phyloP scores from a whole-genome alignment of 2,113 vertebrate species.

The Nibea coibor region DNA sequence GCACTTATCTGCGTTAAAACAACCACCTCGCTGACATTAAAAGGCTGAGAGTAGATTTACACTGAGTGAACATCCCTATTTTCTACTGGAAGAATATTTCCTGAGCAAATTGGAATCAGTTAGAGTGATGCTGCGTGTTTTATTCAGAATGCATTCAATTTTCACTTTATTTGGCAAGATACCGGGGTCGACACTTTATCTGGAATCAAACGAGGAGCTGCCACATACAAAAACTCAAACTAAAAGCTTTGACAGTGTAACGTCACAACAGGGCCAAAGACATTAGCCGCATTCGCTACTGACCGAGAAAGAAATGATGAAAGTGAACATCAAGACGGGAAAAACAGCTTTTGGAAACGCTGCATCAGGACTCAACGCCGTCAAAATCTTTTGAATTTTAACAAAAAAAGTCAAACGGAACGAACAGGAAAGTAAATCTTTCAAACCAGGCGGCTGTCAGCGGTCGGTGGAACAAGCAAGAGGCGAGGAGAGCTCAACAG shows the following conservation, averaged over 20 bases:
- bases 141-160: background rate
- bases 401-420: constrained; percentile 2
- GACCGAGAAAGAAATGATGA: background rate
- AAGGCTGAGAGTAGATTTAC: background rate
- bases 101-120: background rate
- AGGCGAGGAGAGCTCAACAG: constrained; percentile 25
- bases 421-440: background rate
- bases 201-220: background rate
- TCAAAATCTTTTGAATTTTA: background rate
- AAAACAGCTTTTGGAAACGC: background rate
- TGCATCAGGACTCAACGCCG: background rate
- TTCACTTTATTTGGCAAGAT: background rate
- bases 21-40: background rate
- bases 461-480: constrained; percentile 19
- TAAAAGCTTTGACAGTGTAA: background rate
- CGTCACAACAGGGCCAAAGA: background rate
- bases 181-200: background rate
- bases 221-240: background rate
- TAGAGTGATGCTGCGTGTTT: background rate
- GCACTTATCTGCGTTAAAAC: background rate
- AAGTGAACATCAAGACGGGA: background rate
- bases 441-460: constrained; percentile 3
- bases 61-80: background rate
- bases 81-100: background rate
- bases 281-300: background rate